Evolutionary conservation across 2,113 vertebrate species (phyloP).

Genomic region (Coturnix japonica): DNA sequence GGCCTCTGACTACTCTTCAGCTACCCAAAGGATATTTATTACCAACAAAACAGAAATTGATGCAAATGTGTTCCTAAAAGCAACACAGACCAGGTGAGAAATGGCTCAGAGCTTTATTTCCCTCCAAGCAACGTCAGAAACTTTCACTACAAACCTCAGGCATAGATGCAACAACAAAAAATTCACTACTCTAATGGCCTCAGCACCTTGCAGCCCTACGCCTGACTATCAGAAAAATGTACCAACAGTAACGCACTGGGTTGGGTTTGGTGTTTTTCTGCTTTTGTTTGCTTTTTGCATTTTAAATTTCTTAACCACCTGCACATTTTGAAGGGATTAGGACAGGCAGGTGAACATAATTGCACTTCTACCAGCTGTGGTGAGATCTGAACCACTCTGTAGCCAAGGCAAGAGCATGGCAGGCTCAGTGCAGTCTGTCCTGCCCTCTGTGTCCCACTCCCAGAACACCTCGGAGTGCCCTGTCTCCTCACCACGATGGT

Average conservation of each 20-base stretch:
- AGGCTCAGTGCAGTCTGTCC: background rate
- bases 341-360: conserved; percentile 12
- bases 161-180: fast-evolving
- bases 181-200: fast-evolving
- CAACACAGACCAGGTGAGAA: background rate
- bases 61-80: background rate
- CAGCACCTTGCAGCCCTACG: background rate
- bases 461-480: background rate
- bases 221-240: fast-evolving
- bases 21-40: background rate
- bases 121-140: background rate
- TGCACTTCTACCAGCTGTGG: background rate
- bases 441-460: background rate
- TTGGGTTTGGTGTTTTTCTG: background rate
- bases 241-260: background rate
- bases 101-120: background rate
- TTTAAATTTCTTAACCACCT: background rate
- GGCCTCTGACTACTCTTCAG: background rate
- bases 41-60: background rate
- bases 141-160: background rate
- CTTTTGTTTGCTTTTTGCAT: background rate
- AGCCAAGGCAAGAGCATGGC: background rate
- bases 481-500: background rate
- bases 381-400: background rate
- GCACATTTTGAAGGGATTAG: background rate